These are phyloP conservation scores for Chelidonichthys spinosus DNA, from an alignment of 2,797 vertebrate genomes.

Conservation along the genomic window DNA sequence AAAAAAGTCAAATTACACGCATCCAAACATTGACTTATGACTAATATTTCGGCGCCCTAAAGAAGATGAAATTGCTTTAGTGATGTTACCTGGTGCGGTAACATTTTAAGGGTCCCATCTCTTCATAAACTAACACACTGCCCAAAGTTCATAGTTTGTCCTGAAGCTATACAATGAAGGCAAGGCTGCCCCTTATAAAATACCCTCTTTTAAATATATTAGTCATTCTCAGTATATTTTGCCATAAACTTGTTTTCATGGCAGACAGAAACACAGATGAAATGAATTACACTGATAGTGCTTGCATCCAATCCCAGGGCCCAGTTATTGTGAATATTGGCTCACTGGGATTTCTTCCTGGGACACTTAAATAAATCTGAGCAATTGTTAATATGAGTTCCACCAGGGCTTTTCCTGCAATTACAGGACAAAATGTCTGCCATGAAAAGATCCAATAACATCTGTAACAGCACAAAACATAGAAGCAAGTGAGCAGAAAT, in stretches of 20 bases:
- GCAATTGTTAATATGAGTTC: neutral
- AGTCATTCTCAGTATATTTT: neutral
- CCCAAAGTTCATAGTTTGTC: conserved; percentile 22
- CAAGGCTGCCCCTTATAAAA: neutral
- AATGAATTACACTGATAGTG: neutral
- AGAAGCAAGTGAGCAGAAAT: neutral
- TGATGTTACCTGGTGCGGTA: conserved; percentile 17
- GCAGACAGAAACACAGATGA: neutral
- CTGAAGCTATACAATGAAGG: conserved; percentile 30
- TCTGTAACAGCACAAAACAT: neutral
- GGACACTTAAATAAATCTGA: conserved; percentile 15
- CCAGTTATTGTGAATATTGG: neutral
- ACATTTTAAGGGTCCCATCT: conserved; percentile 1
- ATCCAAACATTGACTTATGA: conserved; percentile 20
- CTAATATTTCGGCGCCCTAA: conserved; percentile 12
- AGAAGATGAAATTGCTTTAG: conserved; percentile 15
- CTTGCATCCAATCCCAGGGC: neutral
- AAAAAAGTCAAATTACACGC: conserved; percentile 25
- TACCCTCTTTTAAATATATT: neutral
- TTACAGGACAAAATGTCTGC: neutral
- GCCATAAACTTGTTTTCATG: neutral
- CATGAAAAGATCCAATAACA: neutral
- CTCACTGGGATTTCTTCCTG: neutral
- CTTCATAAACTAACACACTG: neutral
- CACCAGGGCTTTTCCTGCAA: conserved; percentile 6